Conservation (phyloP, 2,797 vertebrate species). For the Oreochromis grahami region DNA sequence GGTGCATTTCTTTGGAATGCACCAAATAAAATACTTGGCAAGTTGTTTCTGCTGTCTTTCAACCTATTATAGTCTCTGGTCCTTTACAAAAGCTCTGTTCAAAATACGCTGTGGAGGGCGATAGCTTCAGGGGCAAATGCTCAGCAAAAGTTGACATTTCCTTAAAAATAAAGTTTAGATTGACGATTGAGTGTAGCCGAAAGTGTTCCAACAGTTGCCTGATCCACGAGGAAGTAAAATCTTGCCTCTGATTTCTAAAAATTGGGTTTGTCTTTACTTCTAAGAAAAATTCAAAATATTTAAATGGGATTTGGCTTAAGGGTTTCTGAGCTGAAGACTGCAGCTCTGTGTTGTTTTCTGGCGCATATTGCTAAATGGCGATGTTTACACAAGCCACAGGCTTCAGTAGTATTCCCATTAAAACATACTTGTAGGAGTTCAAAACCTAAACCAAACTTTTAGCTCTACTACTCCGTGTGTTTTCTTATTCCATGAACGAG, state of each 20-base stretch:
- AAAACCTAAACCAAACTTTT: not conserved
- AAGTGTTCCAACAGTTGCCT: not conserved
- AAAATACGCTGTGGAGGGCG: not conserved
- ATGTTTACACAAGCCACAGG: not conserved
- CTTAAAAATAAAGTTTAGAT: not conserved
- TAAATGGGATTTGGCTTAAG: not conserved
- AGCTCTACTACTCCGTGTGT: not conserved
- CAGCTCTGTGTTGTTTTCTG: not conserved
- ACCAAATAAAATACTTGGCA: not conserved
- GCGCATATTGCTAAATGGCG: not conserved
- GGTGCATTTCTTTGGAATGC: not conserved
- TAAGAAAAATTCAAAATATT: not conserved
- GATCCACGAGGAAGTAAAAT: accelerated
- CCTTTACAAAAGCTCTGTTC: not conserved
- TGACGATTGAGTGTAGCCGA: accelerated
- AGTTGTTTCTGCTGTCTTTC: not conserved
- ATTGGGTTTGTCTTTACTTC: accelerated
- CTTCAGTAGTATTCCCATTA: not conserved
- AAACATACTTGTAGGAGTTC: not conserved
- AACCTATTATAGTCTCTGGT: not conserved
- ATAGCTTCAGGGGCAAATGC: not conserved
- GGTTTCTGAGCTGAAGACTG: not conserved
- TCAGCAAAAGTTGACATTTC: not conserved
- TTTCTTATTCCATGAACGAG: not conserved
- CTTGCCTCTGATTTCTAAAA: accelerated